phyloP scores from a whole-genome alignment of 2,113 vertebrate species.

The Dicentrarchus labrax region DNA sequence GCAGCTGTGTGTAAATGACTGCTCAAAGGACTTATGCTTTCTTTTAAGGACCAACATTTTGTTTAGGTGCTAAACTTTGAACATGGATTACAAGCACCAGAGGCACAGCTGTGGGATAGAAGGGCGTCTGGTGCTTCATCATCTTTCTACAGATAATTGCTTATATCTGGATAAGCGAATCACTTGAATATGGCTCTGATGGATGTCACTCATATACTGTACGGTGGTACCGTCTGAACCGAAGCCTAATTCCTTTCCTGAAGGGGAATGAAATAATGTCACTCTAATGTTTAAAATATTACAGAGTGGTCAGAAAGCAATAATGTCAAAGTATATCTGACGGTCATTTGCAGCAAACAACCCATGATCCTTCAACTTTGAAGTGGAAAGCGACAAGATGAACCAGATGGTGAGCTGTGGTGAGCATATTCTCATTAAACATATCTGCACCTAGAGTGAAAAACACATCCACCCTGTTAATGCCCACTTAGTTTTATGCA shows the following conservation, averaged over 20 bases:
- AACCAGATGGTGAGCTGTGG: slow-evolving; percentile 4
- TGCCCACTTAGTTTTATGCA: neutral
- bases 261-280: slow-evolving; percentile 20
- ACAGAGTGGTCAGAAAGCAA: slow-evolving; percentile 12
- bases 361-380: neutral
- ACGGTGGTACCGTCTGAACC: neutral
- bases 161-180: neutral
- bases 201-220: slow-evolving; percentile 39
- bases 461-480: neutral
- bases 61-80: neutral
- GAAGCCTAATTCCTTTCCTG: slow-evolving; percentile 15
- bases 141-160: neutral
- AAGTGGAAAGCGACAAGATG: neutral
- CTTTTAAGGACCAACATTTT: neutral
- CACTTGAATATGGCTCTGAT: slow-evolving; percentile 23
- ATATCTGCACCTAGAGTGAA: neutral
- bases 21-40: neutral
- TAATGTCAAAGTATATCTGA: slow-evolving; percentile 11
- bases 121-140: neutral
- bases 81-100: slow-evolving; percentile 9
- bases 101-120: neutral
- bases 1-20: slow-evolving; percentile 14
- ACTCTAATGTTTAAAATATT: slow-evolving; percentile 22
- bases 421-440: slow-evolving; percentile 11
- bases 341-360: neutral